A percentile compares a stretch with the other conserved stretches of the same genome.
phyloP scores from a whole-genome alignment of 37 sponge, comb jelly and placozoan genomes.

The Lycopodina hypogea region DNA sequence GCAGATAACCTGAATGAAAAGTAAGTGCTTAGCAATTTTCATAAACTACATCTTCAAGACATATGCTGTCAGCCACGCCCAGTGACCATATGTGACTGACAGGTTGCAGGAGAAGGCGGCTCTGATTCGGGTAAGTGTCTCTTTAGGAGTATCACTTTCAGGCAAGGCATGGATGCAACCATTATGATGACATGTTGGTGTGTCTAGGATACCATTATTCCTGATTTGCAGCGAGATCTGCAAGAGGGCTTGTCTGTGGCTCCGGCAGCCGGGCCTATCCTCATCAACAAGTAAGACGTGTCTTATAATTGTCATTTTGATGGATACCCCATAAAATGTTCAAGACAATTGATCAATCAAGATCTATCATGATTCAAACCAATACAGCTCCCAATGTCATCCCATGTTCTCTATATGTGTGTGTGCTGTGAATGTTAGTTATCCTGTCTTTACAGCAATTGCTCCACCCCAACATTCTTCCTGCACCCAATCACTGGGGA shows the following conservation, averaged over 20 bases:
- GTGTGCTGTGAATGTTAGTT: too few species aligned
- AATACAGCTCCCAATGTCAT: too few species aligned
- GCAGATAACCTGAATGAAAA: neutral
- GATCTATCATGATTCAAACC: too few species aligned
- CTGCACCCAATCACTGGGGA: neutral
- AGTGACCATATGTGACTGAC: too few species aligned
- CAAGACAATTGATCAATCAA: too few species aligned
- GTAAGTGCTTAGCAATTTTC: too few species aligned
- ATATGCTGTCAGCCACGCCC: too few species aligned
- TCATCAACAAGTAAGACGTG: constrained; percentile 9
- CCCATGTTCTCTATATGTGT: too few species aligned
- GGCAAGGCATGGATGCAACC: neutral
- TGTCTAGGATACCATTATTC: constrained; percentile 8
- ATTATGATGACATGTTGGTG: neutral
- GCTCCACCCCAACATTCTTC: neutral
- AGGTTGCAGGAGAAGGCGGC: neutral
- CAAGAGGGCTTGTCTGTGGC: neutral
- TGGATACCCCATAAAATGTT: too few species aligned
- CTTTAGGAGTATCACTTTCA: too few species aligned
- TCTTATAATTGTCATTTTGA: neutral
- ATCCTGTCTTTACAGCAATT: too few species aligned
- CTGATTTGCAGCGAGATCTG: neutral
- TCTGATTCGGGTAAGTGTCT: neutral
- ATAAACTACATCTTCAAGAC: too few species aligned
- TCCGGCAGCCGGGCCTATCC: constrained; percentile 1